Evolutionary conservation across 2,797 vertebrate genomes (phyloP), one percentile per base, ranked within the genome.

Genomic region (Hemibagrus guttatus): DNA sequence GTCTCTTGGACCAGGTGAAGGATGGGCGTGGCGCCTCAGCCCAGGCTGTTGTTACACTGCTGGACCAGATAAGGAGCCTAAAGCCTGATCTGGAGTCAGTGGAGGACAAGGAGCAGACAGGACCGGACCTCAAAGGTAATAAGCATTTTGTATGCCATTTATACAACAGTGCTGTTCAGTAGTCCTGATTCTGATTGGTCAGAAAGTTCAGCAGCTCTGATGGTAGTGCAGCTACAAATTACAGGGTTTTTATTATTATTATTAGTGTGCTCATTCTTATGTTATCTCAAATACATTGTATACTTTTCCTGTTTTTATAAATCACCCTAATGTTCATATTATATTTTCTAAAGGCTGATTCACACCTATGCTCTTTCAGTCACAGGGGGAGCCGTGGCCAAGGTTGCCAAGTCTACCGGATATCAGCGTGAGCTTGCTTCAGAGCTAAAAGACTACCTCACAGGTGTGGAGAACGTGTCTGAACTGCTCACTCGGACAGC

Each of bases 401-500:
- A 93, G 87, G 92, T 90, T 90, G 74, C 0, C 2, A 91, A 92
- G 88, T 93, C 92, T 23, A 2, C 92, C 71, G 23, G 66, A 86
- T 86, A 94, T 84, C 91, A 94, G 84, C 94, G 94, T 71, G 31
- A 72, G 0, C 89, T 75, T 76, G 92, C 89, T 89, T 93, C 95
- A 89, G 91, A 96, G 90, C 91, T 96, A 66, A 92, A 93, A 28
- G 92, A 89, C 91, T 93, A 93, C 0, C 88, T 97, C 79, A 87
- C 93, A 88, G 92, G 91, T 87, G 89, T 95, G 89, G 92, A 93
- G 1, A 96, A 95, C 59, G 87, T 95, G 46, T n/a, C 83, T 49
- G 95, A 95, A 88, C 93, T 96, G 90, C 87, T 97, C 91, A 94
- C 92, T 85, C 91, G 91, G 79, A 95, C 93, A 85, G 95, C 94